Evolutionary conservation across 2,113 vertebrate species (phyloP).

Genomic region (Halcyon senegalensis): DNA sequence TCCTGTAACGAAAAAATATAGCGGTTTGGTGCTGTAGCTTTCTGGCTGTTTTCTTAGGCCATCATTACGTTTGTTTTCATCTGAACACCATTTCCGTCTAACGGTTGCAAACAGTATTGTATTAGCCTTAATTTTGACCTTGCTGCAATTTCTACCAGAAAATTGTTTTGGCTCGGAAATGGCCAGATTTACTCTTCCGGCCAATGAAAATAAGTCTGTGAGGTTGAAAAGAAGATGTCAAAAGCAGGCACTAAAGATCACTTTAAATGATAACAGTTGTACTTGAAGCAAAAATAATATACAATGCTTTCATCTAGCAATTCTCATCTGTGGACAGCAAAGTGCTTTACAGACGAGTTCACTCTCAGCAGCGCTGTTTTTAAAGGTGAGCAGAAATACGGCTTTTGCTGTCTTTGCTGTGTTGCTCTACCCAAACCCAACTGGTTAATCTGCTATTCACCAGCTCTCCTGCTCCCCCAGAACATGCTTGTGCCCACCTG

Average conservation of each 20-base stretch:
- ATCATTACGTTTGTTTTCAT: neutral
- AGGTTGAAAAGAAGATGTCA: constrained; percentile 41
- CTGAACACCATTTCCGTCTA: neutral
- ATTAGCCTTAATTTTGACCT: constrained; percentile 15
- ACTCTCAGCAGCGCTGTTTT: neutral
- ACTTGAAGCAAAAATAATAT: constrained; percentile 19
- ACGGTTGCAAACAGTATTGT: neutral
- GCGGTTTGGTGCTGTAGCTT: neutral
- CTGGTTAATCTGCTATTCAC: neutral
- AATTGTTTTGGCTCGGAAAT: neutral
- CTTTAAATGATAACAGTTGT: constrained; percentile 29
- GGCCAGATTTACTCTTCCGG: constrained; percentile 4
- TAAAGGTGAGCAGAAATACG: neutral
- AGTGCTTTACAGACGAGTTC: neutral
- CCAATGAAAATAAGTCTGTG: constrained; percentile 13
- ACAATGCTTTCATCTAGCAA: constrained; percentile 25
- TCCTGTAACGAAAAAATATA: neutral
- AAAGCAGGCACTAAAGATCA: constrained; percentile 31
- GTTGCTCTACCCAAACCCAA: neutral
- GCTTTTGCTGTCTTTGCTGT: neutral
- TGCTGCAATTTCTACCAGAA: neutral
- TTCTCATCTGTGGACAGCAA: constrained; percentile 2
- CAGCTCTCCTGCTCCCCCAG: neutral
- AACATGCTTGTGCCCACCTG: accelerated
- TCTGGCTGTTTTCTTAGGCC: neutral